Evolutionary conservation across 2,113 vertebrate genomes (phyloP), one percentile per base, ranked within the genome.

Genomic region (Hypanus sabinus): DNA sequence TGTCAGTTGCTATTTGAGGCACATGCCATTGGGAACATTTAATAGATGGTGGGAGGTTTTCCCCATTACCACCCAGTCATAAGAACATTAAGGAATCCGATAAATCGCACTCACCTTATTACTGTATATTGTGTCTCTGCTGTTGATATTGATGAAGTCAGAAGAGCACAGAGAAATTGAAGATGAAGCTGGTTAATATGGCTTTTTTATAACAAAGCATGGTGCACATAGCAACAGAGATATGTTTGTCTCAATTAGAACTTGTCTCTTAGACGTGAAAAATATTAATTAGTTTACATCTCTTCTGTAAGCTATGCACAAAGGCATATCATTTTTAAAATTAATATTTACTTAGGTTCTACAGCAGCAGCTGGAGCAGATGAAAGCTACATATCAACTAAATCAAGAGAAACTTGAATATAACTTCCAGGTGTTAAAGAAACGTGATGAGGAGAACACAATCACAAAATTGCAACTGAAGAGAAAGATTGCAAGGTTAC

Each of bases 391-490:
- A 1, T 96, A 94, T 5, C 96, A 96, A 88, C 95, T 97, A 85
- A 97, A 97, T 95, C 97, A 97, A 94, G 97, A 98, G 95, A 98
- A 97, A 94, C 94, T 98, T 62, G 96, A 98, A 8, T 97, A 97
- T 94, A 97, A 97, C 95, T 96, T 96, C 8, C 96, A 96, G 60
- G 96, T 97, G 94, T 95, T 98, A 65, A 97, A 96, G 96, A 97
- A 97, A 95, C 95, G 96, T 11, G 94, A 96, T 0, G 95, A 96
- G 55, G 95, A 96, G 77, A 96, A 96, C 94, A 96, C 94, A 0
- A 94, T 96, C 94, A 95, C 95, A 33, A 96, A 97, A 81, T 95
- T 94, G 12, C 95, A 96, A 60, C 96, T 97, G 94, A 98, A 97
- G 94, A 95, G 95, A 65, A 98, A 95, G 95, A 95, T 97, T 57